Evolutionary conservation across 2,888 invertebrate genomes (phyloP).

Genomic region (Camponotus fellah): DNA sequence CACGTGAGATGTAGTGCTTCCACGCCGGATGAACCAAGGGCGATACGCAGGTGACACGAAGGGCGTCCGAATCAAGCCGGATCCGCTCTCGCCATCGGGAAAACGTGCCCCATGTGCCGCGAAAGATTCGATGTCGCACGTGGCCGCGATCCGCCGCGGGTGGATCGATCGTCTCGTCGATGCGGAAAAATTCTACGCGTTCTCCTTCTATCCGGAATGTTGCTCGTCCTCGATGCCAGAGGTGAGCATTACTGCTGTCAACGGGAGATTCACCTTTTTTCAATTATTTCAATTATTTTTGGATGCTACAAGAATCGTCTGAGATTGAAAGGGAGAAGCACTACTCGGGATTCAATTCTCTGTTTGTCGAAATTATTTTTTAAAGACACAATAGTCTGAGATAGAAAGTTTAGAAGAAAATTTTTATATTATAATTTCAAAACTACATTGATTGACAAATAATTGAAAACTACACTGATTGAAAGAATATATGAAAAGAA

Average conservation of each 20-base stretch:
- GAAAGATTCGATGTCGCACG: conserved; percentile 39
- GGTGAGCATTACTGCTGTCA: conserved; percentile 44
- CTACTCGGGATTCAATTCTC: neutral
- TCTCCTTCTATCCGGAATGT: conserved; percentile 49
- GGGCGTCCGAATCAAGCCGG: neutral
- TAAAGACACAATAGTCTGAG: neutral
- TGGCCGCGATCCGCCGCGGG: conserved; percentile 25
- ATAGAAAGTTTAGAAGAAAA: too few relatives aligned
- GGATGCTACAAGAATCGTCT: neutral
- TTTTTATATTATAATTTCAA: too few relatives aligned
- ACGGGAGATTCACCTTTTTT: neutral
- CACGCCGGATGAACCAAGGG: conserved; percentile 42
- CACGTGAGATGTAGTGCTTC: neutral
- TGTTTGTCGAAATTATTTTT: neutral
- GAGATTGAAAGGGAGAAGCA: neutral
- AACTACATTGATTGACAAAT: too few relatives aligned
- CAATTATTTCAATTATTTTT: too few relatives aligned
- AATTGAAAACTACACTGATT: too few relatives aligned
- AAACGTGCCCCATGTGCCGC: conserved; percentile 61
- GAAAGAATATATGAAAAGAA: neutral
- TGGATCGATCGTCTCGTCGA: conserved; percentile 11
- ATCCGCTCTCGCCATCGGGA: conserved; percentile 24
- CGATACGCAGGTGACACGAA: conserved; percentile 63
- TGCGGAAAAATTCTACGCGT: conserved; percentile 32
- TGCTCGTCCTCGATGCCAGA: conserved; percentile 54